Percentiles rank a stretch among this genome's conserved stretches.
Evolutionary conservation across 2,888 invertebrate species (phyloP).

Genomic region (Oxyteleia sp.): DNA sequence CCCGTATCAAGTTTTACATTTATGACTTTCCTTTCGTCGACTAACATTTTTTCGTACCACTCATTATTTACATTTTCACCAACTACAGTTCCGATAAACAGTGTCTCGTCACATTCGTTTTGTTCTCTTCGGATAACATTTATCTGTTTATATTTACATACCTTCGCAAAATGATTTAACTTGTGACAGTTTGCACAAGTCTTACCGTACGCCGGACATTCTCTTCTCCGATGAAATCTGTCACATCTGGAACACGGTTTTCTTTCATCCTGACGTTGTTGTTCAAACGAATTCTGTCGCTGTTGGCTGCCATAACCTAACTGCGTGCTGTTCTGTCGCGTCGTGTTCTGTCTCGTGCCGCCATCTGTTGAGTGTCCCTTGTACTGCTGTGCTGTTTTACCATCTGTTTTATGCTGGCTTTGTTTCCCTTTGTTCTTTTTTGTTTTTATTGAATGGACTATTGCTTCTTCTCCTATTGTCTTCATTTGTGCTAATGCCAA

Average conservation of each 20-base stretch:
- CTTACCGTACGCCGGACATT: slow-evolving; percentile 69
- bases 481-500: slow-evolving; percentile 23
- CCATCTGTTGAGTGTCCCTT: too few relatives aligned
- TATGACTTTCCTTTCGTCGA: slow-evolving; percentile 17
- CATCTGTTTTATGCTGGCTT: slow-evolving; percentile 5
- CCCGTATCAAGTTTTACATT: slow-evolving; percentile 53
- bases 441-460: not conserved
- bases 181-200: slow-evolving; percentile 51
- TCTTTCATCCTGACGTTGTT: too few relatives aligned
- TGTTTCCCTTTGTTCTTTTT: slow-evolving; percentile 27
- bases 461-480: not conserved
- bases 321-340: too few relatives aligned
- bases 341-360: too few relatives aligned
- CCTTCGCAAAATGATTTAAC: slow-evolving; percentile 63
- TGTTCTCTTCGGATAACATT: slow-evolving; percentile 3
- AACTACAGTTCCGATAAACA: slow-evolving; percentile 1
- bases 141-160: slow-evolving; percentile 38
- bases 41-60: slow-evolving; percentile 15
- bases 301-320: too few relatives aligned
- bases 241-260: slow-evolving; percentile 46
- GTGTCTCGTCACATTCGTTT: too few relatives aligned
- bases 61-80: not conserved
- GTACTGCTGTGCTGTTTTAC: not conserved
- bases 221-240: slow-evolving; percentile 3
- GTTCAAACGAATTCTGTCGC: too few relatives aligned